These are phyloP conservation scores for Xenopus laevis DNA, from an alignment of 2,113 vertebrate species.

Conservation along the genomic window DNA sequence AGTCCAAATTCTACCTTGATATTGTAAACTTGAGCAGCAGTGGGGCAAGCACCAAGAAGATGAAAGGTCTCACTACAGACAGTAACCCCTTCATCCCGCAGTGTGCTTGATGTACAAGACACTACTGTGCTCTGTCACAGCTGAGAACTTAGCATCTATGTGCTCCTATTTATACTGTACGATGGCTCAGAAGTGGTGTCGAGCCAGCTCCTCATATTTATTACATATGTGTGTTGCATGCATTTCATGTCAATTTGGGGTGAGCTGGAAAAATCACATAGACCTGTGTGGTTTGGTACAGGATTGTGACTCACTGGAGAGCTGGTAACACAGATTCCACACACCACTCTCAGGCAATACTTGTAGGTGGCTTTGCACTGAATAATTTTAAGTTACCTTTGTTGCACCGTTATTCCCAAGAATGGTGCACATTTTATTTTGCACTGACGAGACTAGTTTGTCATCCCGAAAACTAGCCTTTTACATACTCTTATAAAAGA, in stretches of 20 bases:
- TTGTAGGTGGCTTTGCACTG: constrained; percentile 24
- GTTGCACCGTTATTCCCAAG: constrained; percentile 1
- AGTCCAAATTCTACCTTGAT: constrained; percentile 81
- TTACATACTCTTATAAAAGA: neutral
- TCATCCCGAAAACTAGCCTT: neutral
- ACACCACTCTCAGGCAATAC: constrained; percentile 15
- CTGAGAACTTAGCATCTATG: constrained; percentile 29
- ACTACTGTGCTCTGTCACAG: constrained; percentile 5
- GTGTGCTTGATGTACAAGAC: constrained; percentile 52
- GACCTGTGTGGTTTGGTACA: constrained; percentile 19
- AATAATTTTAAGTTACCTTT: constrained; percentile 2
- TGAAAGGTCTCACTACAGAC: constrained; percentile 54
- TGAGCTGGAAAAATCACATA: constrained; percentile 23
- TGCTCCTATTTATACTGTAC: constrained; percentile 35
- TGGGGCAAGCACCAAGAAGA: constrained; percentile 52
- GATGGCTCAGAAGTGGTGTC: constrained; percentile 14
- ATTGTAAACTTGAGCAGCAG: constrained; percentile 58
- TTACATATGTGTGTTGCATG: constrained; percentile 42
- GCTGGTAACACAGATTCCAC: neutral
- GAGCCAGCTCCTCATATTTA: constrained; percentile 41
- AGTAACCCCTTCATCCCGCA: constrained; percentile 58
- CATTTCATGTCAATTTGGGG: constrained; percentile 35
- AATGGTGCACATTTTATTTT: neutral
- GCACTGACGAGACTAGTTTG: neutral
- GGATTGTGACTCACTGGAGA: constrained; percentile 19